These are phyloP conservation scores for Tupiocoris notatus DNA, from an alignment of 2,888 invertebrate genomes.

Conservation along the genomic window DNA sequence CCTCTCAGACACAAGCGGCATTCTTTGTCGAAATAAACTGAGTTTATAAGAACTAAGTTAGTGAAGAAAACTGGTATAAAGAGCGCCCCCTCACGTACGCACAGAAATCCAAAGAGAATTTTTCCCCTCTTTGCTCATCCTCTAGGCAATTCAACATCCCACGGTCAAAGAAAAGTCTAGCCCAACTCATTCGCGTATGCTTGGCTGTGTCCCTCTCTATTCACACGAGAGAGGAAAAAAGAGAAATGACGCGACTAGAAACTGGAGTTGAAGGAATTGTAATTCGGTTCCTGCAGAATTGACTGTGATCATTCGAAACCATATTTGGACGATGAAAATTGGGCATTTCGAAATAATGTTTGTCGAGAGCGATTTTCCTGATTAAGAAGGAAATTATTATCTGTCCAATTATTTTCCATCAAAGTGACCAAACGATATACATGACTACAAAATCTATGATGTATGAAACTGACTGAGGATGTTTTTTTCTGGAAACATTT, in stretches of 20 bases:
- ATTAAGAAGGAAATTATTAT: too few relatives aligned
- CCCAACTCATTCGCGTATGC: neutral
- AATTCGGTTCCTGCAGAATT: too few relatives aligned
- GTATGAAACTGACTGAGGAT: too few relatives aligned
- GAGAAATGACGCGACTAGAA: neutral
- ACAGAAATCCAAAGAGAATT: conserved; percentile 32
- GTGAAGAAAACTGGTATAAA: conserved; percentile 2
- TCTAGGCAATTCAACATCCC: neutral
- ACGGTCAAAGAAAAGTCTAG: neutral
- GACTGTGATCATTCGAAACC: too few relatives aligned
- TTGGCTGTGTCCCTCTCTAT: neutral
- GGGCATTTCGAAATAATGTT: too few relatives aligned
- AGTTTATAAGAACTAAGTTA: conserved; percentile 24
- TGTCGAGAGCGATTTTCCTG: too few relatives aligned
- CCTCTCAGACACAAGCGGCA: neutral
- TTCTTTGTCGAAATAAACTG: neutral
- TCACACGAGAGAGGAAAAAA: neutral
- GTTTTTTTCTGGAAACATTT: too few relatives aligned
- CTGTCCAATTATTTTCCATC: too few relatives aligned
- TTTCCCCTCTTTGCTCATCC: neutral
- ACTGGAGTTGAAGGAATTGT: neutral
- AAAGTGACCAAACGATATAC: too few relatives aligned
- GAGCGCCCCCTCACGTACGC: conserved; percentile 12
- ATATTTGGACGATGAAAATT: too few relatives aligned
- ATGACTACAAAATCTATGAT: too few relatives aligned